Evolutionary conservation across 53 echinoderm and acorn worm species (phyloP), one percentile per base, ranked within the genome.

Genomic region (Zoroaster sp.): DNA sequence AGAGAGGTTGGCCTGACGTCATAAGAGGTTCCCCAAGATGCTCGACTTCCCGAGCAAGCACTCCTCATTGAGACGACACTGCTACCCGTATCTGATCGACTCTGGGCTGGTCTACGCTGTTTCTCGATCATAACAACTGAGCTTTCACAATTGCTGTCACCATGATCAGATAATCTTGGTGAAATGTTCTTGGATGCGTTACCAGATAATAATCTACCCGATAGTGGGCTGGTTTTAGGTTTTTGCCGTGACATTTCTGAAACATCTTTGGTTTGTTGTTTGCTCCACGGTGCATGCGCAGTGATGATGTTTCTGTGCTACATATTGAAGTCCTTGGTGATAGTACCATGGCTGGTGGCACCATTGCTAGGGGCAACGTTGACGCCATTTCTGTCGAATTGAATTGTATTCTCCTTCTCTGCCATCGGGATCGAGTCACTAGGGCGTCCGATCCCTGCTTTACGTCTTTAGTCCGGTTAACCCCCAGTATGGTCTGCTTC

Each of bases 41-140:
- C 20, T 36, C 55, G 36, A 34, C 78, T 78, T 14, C 55, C 78
- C 14, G 78, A 78, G 35, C 78, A 53, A 34, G 59, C 54, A 8
- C 54, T 78, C 36, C 20, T 53, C 59, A 54, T 78, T 36, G 78
- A 78, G 78, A 78, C 20, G 37, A 55, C 18, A 32, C 78, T 78
- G 55, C 59, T 78, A 36, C 78, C 30, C 18, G 78, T 34, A 20
- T 78, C 78, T 5, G 78, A 78, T 13, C 30, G 54, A 3, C 55
- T 55, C 78, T 78, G 54, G 23, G 10, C 32, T 13, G 14, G 30
- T 75, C 42, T 75, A 28, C 13, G 45, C 6, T 31, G 10, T 45
- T 13, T 75, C 31, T 30, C 45, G 51, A 30, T 46, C 31, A 5
- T 68, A 34, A 33, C 32, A n/a, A n/a, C n/a, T n/a, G n/a, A n/a